Evolutionary conservation across 2,888 invertebrate genomes (phyloP).

Genomic region (Ptychoptera albimana): DNA sequence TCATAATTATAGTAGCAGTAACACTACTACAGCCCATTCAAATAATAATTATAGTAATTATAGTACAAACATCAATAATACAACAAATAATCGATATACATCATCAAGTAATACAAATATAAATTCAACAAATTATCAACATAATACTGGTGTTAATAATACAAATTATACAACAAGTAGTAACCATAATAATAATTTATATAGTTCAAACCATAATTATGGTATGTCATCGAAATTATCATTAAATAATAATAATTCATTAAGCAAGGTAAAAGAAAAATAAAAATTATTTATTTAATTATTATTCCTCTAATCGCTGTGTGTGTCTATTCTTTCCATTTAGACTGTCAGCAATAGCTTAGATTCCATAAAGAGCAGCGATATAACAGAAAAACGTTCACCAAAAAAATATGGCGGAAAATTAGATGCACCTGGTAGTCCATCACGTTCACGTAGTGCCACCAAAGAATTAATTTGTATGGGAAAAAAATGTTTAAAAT

Average conservation of each 20-base stretch:
- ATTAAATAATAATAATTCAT: slow-evolving; percentile 9
- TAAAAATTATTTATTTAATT: too few species aligned
- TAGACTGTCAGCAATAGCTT: slow-evolving; percentile 15
- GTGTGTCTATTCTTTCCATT: slow-evolving; percentile 2
- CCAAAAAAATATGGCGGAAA: slow-evolving; percentile 27
- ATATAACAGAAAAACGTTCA: neutral
- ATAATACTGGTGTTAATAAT: too few species aligned
- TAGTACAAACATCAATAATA: neutral
- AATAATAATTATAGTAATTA: neutral
- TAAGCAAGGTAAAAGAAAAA: slow-evolving; percentile 15
- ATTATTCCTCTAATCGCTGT: neutral
- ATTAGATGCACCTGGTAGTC: slow-evolving; percentile 58
- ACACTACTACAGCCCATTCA: slow-evolving; percentile 1
- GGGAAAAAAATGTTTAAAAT: slow-evolving; percentile 19
- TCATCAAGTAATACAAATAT: too few species aligned
- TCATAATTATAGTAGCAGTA: slow-evolving; percentile 6
- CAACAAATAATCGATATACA: neutral
- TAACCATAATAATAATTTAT: too few species aligned
- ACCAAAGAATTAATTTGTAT: slow-evolving; percentile 78
- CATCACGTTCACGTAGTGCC: slow-evolving; percentile 73
- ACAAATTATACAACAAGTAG: too few species aligned
- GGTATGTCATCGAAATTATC: slow-evolving; percentile 12
- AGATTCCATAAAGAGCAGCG: slow-evolving; percentile 16
- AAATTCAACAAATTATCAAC: too few species aligned
- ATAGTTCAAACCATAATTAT: too few species aligned